A percentile compares a stretch with the other conserved stretches of the same genome.
Conservation (phyloP, 2,797 vertebrate species). For the Pachyuromys duprasi region DNA sequence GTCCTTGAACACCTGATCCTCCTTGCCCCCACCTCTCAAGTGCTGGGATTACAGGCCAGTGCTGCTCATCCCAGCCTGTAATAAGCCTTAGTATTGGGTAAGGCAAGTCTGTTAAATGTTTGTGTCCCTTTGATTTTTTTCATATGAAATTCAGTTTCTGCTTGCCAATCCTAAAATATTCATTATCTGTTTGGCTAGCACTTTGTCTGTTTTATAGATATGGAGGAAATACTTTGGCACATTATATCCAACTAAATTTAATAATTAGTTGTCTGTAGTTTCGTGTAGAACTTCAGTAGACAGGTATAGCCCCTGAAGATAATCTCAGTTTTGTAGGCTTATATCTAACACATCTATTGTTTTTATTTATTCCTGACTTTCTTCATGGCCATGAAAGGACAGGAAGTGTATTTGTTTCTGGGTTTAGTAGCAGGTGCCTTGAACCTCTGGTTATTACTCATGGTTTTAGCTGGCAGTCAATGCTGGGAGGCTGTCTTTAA, state of each 20-base stretch:
- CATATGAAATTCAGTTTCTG: slow-evolving; percentile 4
- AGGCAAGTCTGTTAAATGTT: background rate
- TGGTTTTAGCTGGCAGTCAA: background rate
- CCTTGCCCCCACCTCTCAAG: background rate
- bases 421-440: background rate
- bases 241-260: slow-evolving; percentile 1
- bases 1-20: background rate
- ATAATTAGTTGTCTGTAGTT: slow-evolving; percentile 29
- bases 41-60: background rate
- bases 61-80: background rate
- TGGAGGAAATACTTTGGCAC: background rate
- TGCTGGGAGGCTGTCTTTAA: slow-evolving; percentile 12
- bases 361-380: slow-evolving; percentile 42
- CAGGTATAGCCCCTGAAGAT: background rate
- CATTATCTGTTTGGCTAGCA: background rate
- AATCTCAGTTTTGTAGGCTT: background rate
- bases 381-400: background rate
- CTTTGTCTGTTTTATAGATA: slow-evolving; percentile 21
- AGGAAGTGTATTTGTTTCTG: background rate
- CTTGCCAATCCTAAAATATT: background rate
- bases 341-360: background rate
- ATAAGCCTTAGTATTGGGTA: background rate
- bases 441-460: background rate
- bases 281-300: slow-evolving; percentile 6
- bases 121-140: background rate